These are phyloP conservation scores for Penelope pileata DNA, from an alignment of 2,113 vertebrate species.

Conservation along the genomic window DNA sequence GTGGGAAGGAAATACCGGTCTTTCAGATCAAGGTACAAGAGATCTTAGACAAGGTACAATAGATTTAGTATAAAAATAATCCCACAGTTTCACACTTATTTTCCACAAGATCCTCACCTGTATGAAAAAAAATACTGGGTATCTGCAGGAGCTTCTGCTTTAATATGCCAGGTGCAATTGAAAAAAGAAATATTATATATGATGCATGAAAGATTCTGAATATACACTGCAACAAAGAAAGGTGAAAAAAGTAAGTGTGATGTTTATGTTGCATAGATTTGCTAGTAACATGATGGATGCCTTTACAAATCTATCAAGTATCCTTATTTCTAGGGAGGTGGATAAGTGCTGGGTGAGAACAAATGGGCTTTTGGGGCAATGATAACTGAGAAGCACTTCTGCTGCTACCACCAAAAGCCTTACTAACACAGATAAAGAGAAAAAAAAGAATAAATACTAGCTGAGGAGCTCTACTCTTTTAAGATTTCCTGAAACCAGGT, in stretches of 20 bases:
- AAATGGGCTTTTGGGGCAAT: background rate
- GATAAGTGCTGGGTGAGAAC: background rate
- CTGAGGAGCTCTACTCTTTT: background rate
- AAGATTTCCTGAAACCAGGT: background rate
- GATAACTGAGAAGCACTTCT: background rate
- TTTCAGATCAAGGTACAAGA: background rate
- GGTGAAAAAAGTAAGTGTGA: fast-evolving
- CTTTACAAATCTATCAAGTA: background rate
- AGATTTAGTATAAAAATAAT: background rate
- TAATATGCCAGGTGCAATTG: slow-evolving; percentile 66
- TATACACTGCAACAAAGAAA: slow-evolving; percentile 48
- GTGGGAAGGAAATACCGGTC: background rate
- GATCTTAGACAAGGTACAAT: background rate
- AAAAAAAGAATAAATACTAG: background rate
- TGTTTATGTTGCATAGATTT: background rate
- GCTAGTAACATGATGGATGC: background rate
- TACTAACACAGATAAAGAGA: background rate
- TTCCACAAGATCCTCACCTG: slow-evolving; percentile 5
- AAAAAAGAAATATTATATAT: slow-evolving; percentile 57
- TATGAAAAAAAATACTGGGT: slow-evolving; percentile 21
- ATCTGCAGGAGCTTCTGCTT: slow-evolving; percentile 37
- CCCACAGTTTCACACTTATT: background rate
- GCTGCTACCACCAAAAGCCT: background rate
- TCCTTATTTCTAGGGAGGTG: background rate
- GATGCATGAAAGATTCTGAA: slow-evolving; percentile 64